Evolutionary conservation across 2,797 vertebrate genomes (phyloP).

Genomic region (Emydoidea blandingii): DNA sequence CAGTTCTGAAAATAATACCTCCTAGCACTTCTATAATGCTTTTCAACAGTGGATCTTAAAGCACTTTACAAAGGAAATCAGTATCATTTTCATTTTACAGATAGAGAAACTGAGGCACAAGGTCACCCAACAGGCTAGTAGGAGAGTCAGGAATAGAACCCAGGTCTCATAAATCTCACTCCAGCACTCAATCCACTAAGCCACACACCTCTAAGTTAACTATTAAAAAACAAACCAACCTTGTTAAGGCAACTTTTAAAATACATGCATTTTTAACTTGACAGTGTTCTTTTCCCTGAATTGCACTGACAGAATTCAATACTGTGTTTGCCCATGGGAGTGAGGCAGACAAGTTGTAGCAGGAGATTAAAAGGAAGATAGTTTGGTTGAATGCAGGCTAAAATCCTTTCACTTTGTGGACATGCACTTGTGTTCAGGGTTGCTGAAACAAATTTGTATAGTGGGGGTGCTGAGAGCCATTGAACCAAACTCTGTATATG

Average conservation of each 20-base stretch:
- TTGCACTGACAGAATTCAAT: background rate
- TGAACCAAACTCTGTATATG: too few species aligned
- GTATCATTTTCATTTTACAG: background rate
- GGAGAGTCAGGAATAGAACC: background rate
- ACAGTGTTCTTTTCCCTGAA: background rate
- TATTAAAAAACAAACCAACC: background rate
- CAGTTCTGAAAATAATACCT: background rate
- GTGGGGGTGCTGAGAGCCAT: too few species aligned
- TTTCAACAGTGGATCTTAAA: background rate
- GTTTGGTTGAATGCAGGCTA: background rate
- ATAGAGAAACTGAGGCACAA: background rate
- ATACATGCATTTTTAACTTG: background rate
- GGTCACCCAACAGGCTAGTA: background rate
- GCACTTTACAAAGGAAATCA: background rate
- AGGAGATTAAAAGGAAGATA: background rate
- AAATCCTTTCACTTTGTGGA: background rate
- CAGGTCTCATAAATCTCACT: background rate
- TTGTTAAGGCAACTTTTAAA: background rate
- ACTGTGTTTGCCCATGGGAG: background rate
- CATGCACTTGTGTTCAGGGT: background rate
- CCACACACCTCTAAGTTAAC: background rate
- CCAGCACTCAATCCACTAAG: background rate
- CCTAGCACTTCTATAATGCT: background rate
- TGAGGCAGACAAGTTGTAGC: background rate
- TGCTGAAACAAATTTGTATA: too few species aligned